Evolutionary conservation across 2,888 invertebrate species (phyloP), one percentile per base, ranked within the genome.

Genomic region (Malthinus flaveolus): DNA sequence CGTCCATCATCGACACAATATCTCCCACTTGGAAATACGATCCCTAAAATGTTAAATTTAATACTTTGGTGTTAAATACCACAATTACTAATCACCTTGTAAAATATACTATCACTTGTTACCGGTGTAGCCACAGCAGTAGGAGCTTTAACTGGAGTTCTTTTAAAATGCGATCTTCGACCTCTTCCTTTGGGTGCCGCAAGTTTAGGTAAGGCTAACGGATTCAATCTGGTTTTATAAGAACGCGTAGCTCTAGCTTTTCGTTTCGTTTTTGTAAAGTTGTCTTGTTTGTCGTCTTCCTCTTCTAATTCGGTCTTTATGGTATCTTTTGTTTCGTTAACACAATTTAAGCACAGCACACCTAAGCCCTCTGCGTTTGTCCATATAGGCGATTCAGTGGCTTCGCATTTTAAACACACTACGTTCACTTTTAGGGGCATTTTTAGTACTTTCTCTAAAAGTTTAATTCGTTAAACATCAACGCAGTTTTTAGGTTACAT

Each of bases 21-120:
- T 97, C 96, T 0, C 96, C 96, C 9, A 91, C 83, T 84, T 95
- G 94, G 79, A 90, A 88, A 76, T 94, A 95, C 58, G 82, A 85
- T 3, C 89, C 90, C 84, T 87, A 74, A 36, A 77, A 72, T 48
- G 57, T 63, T 66, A 56, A 46, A 39, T 13, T 12, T 33, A 56
- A 48, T 52, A 36, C 35, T 32, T 10, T 49, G 23, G n/a, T 32
- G 0, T 36, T 11, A 23, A 23, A 3, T 23, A 23, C 23, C 23
- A 3, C 23, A 23, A 23, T 23, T 23, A 23, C 23, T 23, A 23
- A 2, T 23, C 3, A 87, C 87, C 80, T 89, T 88, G 75, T 87
- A 85, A 78, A 91, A 94, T 13, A 92, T 82, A 69, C 86, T 88
- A 58, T 91, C 88, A 63, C 90, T 90, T 5, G 92, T 91, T 7